phyloP scores from a whole-genome alignment of 53 echinoderm and acorn worm genomes.

The Holothuria scabra region DNA sequence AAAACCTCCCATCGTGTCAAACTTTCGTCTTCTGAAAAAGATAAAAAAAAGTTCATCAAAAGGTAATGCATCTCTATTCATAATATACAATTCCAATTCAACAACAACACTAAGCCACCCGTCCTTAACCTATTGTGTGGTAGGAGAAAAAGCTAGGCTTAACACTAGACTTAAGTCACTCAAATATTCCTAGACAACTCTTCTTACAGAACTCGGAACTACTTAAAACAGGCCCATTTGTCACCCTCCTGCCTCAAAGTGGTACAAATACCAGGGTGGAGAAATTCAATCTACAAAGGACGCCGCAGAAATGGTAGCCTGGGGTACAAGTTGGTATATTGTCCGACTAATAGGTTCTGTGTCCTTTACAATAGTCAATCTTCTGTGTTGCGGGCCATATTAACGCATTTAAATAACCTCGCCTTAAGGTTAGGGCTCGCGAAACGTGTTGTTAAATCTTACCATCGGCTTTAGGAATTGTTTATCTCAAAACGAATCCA shows the following conservation, averaged over 20 bases:
- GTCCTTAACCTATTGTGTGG: slow-evolving; percentile 30
- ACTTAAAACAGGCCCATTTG: slow-evolving; percentile 17
- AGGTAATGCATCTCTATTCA: no score
- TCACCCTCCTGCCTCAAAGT: neutral
- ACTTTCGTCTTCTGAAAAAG: no score
- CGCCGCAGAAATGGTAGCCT: neutral
- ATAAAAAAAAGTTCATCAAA: no score
- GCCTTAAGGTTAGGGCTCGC: slow-evolving; percentile 3
- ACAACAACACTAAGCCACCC: neutral
- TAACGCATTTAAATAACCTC: slow-evolving; percentile 12
- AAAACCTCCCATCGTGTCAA: no score
- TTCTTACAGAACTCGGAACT: slow-evolving; percentile 28
- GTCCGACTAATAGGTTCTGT: neutral
- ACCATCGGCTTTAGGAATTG: no score
- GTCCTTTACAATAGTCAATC: neutral
- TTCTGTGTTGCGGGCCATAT: neutral
- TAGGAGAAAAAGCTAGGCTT: no score
- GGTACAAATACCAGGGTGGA: no score
- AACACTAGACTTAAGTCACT: slow-evolving; percentile 17
- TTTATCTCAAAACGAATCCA: no score
- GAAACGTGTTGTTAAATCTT: no score
- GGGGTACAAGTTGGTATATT: neutral
- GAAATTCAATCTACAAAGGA: no score
- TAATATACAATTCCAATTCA: no score
- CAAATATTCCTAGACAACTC: neutral